Evolutionary conservation across 1,140 invertebrate species (phyloP), one percentile per base, ranked within the genome.

Genomic region (Macrotrachela quadricornifera): DNA sequence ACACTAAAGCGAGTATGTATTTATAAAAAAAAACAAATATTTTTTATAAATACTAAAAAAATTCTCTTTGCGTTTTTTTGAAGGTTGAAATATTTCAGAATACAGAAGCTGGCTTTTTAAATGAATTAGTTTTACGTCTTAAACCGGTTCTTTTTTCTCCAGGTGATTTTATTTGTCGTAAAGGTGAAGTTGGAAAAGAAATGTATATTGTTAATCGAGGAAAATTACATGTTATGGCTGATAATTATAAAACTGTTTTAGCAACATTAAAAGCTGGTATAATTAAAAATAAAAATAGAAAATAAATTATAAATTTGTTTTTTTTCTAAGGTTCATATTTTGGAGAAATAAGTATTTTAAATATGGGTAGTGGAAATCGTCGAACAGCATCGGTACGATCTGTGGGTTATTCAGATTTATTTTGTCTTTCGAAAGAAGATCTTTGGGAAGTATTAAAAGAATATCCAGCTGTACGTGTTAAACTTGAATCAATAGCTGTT

Each of bases 381-480:
- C 15, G 55, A 41, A 56, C 49, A 16, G 66, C 67, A 51, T 66
- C 65, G 11, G 90, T 96, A 55, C 77, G 86, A 58, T 95, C 88
- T 39, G 90, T 96, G 46, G 90, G 91, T 57, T 97, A 96, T 74
- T 92, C 87, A 62, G 90, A 96, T 73, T 76, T 97, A 54, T 97
- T 96, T 74, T 88, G 94, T 60, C 78, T 97, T 48, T 88, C 84
- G 65, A 97, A 97, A 77, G 88, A 91, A 73, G 91, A 95, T 73
- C 86, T 97, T 80, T 96, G 91, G 91, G 91, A 96, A 69, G 91
- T 96, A 30, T 75, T 96, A 48, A 94, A 95, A 73, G 88, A 96
- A 69, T 95, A 95, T 74, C 91, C 90, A 6, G 85, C 87, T 3
- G 90, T 90, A 21, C 76, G 90, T 61, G 85, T 94, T 11, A 77